Evolutionary conservation across 2,888 invertebrate genomes (phyloP), one percentile per base, ranked within the genome.

Genomic region (Morpho achilles): DNA sequence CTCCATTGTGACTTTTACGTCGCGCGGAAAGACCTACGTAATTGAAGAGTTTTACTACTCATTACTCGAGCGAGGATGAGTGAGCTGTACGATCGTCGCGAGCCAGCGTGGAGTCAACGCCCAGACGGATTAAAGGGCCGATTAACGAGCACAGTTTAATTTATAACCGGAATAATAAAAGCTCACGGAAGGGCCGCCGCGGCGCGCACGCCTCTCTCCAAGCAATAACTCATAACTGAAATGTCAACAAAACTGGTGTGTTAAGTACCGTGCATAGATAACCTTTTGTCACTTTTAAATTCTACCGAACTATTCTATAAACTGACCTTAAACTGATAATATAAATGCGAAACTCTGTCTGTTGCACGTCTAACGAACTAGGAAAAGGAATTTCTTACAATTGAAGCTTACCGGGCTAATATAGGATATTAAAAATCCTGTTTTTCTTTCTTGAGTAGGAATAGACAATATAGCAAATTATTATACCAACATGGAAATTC

Each of bases 81-180:
- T 72, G 72, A 67, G 68, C 79, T 77, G 68, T 76, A 73, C 71
- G 72, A 57, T 53, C 57, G 60, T 50, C 53, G 53, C 57, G 66
- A 70, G 74, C 66, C 72, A 66, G 68, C 69, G 65, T 72, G 73
- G 81, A 83, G 89, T 88, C 88, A 90, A 88, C 80, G 88, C 76
- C 87, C 88, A 87, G 88, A 84, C 86, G 81, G 82, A 87, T 88
- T 88, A 88, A 86, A 87, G 84, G 84, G 79, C 78, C 80, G 83
- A 87, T 88, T 88, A 88, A 88, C 83, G 82, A 84, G 79, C 80
- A 76, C 81, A 74, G 73, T 77, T 85, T 88, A 85, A 88, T 90
- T 89, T 87, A 85, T 79, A 80, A 84, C 83, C 85, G 82, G 87
- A 85, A 87, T 87, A 81, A 84, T 84, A 82, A 86, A 83, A 77